Evolutionary conservation across 2,888 invertebrate species (phyloP), one percentile per base, ranked within the genome.

Genomic region (Clistopyga incitator): DNA sequence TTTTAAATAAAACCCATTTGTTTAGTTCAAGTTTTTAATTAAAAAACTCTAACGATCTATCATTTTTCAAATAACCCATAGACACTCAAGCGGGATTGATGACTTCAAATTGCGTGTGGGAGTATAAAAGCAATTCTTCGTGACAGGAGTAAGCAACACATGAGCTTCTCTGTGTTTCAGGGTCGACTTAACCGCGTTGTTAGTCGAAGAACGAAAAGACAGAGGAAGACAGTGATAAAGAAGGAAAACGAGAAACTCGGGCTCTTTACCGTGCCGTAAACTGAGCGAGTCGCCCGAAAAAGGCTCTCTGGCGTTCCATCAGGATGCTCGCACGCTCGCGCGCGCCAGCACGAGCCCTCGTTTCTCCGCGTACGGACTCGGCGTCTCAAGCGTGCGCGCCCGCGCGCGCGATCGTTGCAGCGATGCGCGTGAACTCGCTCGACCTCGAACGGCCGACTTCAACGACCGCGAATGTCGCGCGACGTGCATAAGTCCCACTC

Each of bases 401-500:
- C 20, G 13, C 56, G 13, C 38, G 52, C 20, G 13, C 56, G 29
- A 68, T 34, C 54, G 45, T 71, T 59, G n/a, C 38, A 38, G 74
- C 86, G 72, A 80, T 85, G 78, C 85, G 85, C 87, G 87, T 91
- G 91, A 91, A 92, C 91, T 90, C 90, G 86, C 56, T 85, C 91
- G 91, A 91, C 92, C 90, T 91, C 90, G 86, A 88, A 87, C 91
- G 90, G 89, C 91, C 91, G 90, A 91, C 91, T 91, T 91, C 87
- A 88, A 90, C 88, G 87, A 89, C 89, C 90, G 89, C 90, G 89
- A 90, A 90, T 90, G 89, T 90, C 90, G 90, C 87, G 88, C 90
- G 81, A 85, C 86, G 84, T 82, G 67, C 56, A 70, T 56, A 68
- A 74, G 81, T 79, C 65, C 82, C 70, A 72, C 71, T 74, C 25